Evolutionary conservation across 2,888 invertebrate genomes (phyloP).

Genomic region (Phaedon cochleariae): DNA sequence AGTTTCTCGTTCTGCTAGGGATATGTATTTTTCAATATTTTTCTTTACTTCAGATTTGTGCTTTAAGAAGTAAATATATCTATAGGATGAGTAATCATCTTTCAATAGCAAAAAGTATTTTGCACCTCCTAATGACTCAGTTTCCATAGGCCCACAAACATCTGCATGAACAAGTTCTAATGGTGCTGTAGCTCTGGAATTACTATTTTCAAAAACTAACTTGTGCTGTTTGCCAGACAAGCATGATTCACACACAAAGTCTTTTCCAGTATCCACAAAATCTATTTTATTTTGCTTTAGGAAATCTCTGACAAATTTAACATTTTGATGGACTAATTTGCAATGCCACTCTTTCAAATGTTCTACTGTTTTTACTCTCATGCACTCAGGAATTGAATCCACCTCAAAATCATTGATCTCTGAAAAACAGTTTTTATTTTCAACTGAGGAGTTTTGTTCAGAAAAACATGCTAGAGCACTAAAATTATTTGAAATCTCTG

Average conservation of each 20-base stretch:
- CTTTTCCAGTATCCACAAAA: conserved; percentile 14
- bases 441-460: not conserved
- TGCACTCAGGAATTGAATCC: not conserved
- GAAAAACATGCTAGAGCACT: not conserved
- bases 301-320: conserved; percentile 20
- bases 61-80: conserved; percentile 39
- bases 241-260: conserved; percentile 30
- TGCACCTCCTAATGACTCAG: not conserved
- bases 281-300: conserved; percentile 24
- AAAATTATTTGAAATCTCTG: not conserved
- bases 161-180: conserved; percentile 45
- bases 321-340: conserved; percentile 27
- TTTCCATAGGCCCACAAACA: conserved; percentile 8
- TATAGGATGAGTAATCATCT: too few species aligned
- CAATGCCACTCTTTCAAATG: conserved; percentile 24
- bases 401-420: not conserved
- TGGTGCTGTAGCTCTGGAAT: conserved; percentile 39
- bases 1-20: conserved; percentile 45
- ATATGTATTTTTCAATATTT: conserved; percentile 38
- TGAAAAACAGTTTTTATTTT: not conserved
- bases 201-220: conserved; percentile 42
- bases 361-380: conserved; percentile 8
- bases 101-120: not conserved
- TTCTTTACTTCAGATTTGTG: conserved; percentile 37
- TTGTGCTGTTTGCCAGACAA: conserved; percentile 47